Conservation (phyloP, 1,140 invertebrate species). For the Dinoponera quadriceps region DNA sequence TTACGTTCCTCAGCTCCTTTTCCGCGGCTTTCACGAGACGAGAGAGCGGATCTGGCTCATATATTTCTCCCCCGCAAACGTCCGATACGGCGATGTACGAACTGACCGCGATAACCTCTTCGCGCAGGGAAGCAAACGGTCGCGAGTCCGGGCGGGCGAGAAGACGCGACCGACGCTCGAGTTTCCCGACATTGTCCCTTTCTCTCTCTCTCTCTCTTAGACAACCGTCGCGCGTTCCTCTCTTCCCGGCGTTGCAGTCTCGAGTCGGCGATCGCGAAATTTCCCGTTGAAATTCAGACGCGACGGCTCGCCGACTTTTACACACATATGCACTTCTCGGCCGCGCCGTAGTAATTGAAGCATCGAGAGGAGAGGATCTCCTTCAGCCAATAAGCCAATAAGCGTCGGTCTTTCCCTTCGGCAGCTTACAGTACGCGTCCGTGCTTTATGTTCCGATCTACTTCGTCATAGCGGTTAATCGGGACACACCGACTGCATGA, state of each 20-base stretch:
- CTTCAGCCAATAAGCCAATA: neutral
- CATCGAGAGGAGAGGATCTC: conserved; percentile 39
- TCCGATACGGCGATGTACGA: neutral
- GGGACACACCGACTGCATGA: neutral
- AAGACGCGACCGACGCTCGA: too few relatives aligned
- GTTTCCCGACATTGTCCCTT: too few relatives aligned
- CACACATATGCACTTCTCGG: conserved; percentile 29
- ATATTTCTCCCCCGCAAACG: neutral
- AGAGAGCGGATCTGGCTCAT: neutral
- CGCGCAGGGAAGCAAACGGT: too few relatives aligned
- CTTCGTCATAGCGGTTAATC: conserved; percentile 34
- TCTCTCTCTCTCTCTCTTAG: too few relatives aligned
- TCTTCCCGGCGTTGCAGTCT: neutral
- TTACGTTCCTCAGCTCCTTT: neutral
- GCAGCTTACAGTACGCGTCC: neutral
- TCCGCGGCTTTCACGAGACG: neutral
- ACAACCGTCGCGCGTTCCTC: neutral
- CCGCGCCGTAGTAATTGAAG: conserved; percentile 6
- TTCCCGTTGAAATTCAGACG: conserved; percentile 9
- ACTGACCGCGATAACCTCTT: too few relatives aligned
- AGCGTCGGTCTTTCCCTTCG: neutral
- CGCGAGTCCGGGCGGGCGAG: too few relatives aligned
- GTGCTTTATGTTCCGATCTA: conserved; percentile 10
- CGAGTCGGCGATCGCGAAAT: too few relatives aligned
- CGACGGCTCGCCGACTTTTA: conserved; percentile 25